A percentile compares a stretch with the other conserved stretches of the same genome.
Evolutionary conservation across 2,797 vertebrate species (phyloP).

Genomic region (Aulostomus chinensis): DNA sequence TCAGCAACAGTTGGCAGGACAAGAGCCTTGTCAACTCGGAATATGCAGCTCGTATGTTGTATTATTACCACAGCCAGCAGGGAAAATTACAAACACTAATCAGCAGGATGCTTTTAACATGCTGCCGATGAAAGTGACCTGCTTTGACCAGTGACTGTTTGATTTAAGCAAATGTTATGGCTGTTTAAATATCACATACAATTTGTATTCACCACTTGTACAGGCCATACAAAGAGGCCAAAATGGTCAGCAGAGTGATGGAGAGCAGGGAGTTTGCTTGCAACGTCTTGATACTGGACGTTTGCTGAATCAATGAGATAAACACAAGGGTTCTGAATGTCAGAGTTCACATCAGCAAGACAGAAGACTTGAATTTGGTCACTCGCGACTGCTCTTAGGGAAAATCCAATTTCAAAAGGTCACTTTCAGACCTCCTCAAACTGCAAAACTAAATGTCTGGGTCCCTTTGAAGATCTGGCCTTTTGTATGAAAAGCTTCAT

Average conservation of each 20-base stretch:
- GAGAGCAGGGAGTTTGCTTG: conserved; percentile 51
- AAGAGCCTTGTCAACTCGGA: conserved; percentile 30
- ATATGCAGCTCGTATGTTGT: conserved; percentile 30
- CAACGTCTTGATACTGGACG: conserved; percentile 50
- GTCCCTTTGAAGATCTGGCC: conserved; percentile 19
- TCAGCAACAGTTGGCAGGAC: conserved; percentile 34
- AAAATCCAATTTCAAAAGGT: conserved; percentile 78
- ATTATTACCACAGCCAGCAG: conserved; percentile 41
- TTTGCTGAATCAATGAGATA: conserved; percentile 81
- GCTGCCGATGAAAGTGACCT: conserved; percentile 47
- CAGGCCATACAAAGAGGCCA: conserved; percentile 29
- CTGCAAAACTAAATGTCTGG: conserved; percentile 60
- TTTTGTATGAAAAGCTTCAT: conserved; percentile 33
- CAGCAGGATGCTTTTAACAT: conserved; percentile 50
- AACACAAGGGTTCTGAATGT: conserved; percentile 79
- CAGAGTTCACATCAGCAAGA: conserved; percentile 77
- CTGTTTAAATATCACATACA: conserved; percentile 81
- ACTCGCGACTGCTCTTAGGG: conserved; percentile 58
- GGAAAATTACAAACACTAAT: conserved; percentile 53
- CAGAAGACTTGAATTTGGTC: conserved; percentile 73
- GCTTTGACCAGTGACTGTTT: conserved; percentile 64
- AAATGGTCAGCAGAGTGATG: conserved; percentile 30
- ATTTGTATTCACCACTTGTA: conserved; percentile 76
- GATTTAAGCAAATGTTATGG: conserved; percentile 77
- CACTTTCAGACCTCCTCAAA: conserved; percentile 51